Percentiles rank a stretch among this genome's conserved stretches.
Conservation (phyloP, 2,113 vertebrate genomes). For the Antigone vipio region DNA sequence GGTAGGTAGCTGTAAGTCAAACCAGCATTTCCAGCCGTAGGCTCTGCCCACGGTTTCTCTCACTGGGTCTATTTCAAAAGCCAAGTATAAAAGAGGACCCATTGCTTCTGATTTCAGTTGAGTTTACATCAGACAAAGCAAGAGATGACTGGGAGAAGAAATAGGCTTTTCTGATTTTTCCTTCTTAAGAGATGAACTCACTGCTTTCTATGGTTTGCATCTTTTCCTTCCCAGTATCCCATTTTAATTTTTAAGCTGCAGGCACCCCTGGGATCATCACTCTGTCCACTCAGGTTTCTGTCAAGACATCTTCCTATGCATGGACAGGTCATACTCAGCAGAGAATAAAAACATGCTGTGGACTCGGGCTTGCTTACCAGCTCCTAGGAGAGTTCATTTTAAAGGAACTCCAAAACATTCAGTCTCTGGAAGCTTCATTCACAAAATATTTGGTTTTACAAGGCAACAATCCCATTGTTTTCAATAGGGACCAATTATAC, state of each 20-base stretch:
- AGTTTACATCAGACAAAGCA: not conserved
- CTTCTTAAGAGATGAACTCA: not conserved
- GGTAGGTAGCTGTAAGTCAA: not conserved
- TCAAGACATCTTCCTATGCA: not conserved
- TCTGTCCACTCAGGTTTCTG: not conserved
- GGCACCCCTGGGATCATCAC: not conserved
- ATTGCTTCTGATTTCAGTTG: not conserved
- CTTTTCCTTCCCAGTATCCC: not conserved
- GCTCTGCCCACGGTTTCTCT: not conserved
- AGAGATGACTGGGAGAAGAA: not conserved
- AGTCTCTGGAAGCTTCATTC: constrained; percentile 1
- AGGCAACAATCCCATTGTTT: constrained; percentile 1
- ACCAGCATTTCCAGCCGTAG: not conserved
- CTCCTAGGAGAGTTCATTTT: not conserved
- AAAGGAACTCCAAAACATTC: not conserved
- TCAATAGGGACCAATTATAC: not conserved
- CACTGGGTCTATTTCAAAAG: not conserved
- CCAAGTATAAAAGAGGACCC: not conserved
- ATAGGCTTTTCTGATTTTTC: not conserved
- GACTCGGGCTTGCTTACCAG: not conserved
- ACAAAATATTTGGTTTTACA: not conserved
- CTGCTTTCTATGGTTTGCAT: not conserved
- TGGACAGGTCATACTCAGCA: not conserved
- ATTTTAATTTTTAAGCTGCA: not conserved
- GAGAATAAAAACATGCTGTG: not conserved